Evolutionary conservation across 2,797 vertebrate genomes (phyloP).

Genomic region (Sebastolobus altivelis): DNA sequence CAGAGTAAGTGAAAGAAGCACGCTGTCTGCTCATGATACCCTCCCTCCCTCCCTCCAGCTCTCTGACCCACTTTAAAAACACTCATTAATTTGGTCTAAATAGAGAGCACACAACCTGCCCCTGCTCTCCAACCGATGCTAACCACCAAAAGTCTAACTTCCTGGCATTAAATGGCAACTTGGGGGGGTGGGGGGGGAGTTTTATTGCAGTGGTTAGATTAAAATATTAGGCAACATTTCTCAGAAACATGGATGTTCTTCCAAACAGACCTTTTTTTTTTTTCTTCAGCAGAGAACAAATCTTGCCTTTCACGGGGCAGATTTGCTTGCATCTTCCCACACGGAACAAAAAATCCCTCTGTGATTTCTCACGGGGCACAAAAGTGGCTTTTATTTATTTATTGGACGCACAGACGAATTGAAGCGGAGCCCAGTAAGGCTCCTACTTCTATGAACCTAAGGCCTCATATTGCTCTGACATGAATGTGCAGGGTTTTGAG

Average conservation of each 20-base stretch:
- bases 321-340: conserved; percentile 80
- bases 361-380: conserved; percentile 77
- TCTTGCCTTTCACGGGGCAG: conserved; percentile 72
- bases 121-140: conserved; percentile 46
- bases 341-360: conserved; percentile 78
- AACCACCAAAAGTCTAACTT: conserved; percentile 73
- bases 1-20: conserved; percentile 68
- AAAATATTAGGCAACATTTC: conserved; percentile 82
- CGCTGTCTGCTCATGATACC: conserved; percentile 60
- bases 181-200: conserved; percentile 36
- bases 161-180: conserved; percentile 72
- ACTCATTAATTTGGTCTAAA: conserved; percentile 75
- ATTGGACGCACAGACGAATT: conserved; percentile 61
- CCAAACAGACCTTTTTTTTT: conserved; percentile 60
- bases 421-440: conserved; percentile 56
- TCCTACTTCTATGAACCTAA: conserved; percentile 56
- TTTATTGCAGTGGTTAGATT: conserved; percentile 79
- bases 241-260: conserved; percentile 75
- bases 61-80: conserved; percentile 68
- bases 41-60: conserved; percentile 17
- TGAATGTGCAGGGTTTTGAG: conserved; percentile 39
- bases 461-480: conserved; percentile 47
- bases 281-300: conserved; percentile 71
- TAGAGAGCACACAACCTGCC: conserved; percentile 71
- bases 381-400: conserved; percentile 80